Base-by-base conservation (phyloP, 2,888 invertebrate genomes). In the Cenopis cana region DNA sequence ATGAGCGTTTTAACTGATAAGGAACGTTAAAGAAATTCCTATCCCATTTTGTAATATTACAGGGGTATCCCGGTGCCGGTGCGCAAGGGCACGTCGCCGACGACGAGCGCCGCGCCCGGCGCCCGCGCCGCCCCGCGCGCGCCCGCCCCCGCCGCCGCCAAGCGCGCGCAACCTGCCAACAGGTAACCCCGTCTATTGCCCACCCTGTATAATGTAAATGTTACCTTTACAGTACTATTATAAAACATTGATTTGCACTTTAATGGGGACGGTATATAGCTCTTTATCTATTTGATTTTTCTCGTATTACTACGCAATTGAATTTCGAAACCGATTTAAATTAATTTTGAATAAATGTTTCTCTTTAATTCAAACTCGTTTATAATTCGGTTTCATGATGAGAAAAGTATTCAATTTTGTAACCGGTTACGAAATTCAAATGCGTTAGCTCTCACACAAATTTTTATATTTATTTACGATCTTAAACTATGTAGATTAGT, bases 21-120 rank as follows among this genome's bases (percentile, higher is more conserved):
- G n/a, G n/a, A n/a, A n/a, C n/a, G 9, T 11, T 10, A 38, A 38
- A 38, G 41, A 41, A 14, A 41, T 41, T 14, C 12, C 14, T 41
- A 41, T 41, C 14, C 46, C 46, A n/a, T 46, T 38, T n/a, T 46
- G 8, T n/a, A 11, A 6, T 6, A 29, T 14, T 74, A 9, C 83
- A 93, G 93, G 41, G 94, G 94, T 55, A 95, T 95, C 75, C 95
- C 95, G 20, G 93, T 95, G 11, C 90, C 94, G 5, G 91, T 91
- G 1, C 87, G 89, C 46, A 94, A 94, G 76, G 88, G 91, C 36
- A 79, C 81, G 1, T 91, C 92, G 0, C 93, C 93, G 0, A 91
- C 92, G 71, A 88, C 87, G 54, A 82, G 80, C n/a, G 83, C 92
- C 2, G 80, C 86, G 12, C 24, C 24, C 24, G 74, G 82, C 4